Conservation (phyloP, 2,888 invertebrate species). For the Troides oblongomaculatus region DNA sequence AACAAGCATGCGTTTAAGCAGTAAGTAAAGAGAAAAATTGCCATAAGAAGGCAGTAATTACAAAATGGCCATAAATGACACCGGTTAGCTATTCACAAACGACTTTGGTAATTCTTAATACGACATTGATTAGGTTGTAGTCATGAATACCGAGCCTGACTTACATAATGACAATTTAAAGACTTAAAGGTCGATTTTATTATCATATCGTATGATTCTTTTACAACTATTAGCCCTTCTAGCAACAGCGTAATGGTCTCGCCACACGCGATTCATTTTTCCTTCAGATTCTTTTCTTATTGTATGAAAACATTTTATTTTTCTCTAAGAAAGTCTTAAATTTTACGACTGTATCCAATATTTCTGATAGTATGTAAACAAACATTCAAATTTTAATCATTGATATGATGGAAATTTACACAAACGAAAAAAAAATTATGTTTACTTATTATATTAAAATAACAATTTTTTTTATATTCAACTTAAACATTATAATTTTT, state of each 20-base stretch:
- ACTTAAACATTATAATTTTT: too few relatives aligned
- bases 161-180: slow-evolving; percentile 78
- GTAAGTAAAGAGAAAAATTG: slow-evolving; percentile 56
- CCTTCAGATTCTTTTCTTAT: slow-evolving; percentile 44
- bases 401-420: too few relatives aligned
- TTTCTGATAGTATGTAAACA: too few relatives aligned
- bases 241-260: slow-evolving; percentile 73
- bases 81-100: slow-evolving; percentile 74
- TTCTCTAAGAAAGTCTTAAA: not conserved
- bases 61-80: slow-evolving; percentile 64
- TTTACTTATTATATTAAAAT: too few relatives aligned
- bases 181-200: slow-evolving; percentile 78
- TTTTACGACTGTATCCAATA: not conserved
- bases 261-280: slow-evolving; percentile 70
- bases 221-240: slow-evolving; percentile 77
- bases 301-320: slow-evolving; percentile 27
- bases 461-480: too few relatives aligned
- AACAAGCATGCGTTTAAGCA: slow-evolving; percentile 45
- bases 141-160: slow-evolving; percentile 58
- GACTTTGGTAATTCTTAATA: slow-evolving; percentile 74
- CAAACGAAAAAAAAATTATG: too few relatives aligned
- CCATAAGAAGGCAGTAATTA: slow-evolving; percentile 71
- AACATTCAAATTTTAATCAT: too few relatives aligned
- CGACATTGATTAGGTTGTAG: slow-evolving; percentile 73
- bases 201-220: slow-evolving; percentile 79